These are phyloP conservation scores for Pyrgus malvae DNA, from an alignment of 2,888 invertebrate species.

Conservation along the genomic window DNA sequence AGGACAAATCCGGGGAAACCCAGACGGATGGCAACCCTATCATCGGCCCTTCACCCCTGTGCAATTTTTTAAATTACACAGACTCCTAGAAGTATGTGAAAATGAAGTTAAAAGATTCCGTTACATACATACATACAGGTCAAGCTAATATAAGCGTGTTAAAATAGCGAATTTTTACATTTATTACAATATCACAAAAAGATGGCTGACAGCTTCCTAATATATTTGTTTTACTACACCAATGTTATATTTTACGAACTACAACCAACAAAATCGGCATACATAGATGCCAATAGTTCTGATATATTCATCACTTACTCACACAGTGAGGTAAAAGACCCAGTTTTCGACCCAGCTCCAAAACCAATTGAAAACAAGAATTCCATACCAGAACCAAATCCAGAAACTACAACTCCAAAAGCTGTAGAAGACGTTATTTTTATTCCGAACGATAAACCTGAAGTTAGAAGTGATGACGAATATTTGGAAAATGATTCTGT, in stretches of 20 bases:
- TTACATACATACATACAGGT: too few relatives aligned
- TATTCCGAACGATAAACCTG: slow-evolving; percentile 49
- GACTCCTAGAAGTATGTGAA: too few relatives aligned
- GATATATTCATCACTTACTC: slow-evolving; percentile 48
- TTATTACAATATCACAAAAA: too few relatives aligned
- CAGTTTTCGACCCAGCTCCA: slow-evolving; percentile 8
- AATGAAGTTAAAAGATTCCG: too few relatives aligned
- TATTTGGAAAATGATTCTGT: slow-evolving; percentile 31
- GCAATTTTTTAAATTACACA: too few relatives aligned
- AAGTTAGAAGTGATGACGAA: slow-evolving; percentile 38
- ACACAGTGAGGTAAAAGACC: slow-evolving; percentile 39
- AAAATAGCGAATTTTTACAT: too few relatives aligned
- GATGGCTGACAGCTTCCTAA: too few relatives aligned
- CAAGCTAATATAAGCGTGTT: too few relatives aligned
- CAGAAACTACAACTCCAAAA: neutral
- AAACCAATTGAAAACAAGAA: slow-evolving; percentile 4
- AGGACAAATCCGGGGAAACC: too few relatives aligned
- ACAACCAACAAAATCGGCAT: neutral
- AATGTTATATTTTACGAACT: neutral
- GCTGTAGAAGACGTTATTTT: slow-evolving; percentile 43
- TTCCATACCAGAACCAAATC: neutral
- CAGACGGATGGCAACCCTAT: too few relatives aligned
- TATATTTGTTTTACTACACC: too few relatives aligned
- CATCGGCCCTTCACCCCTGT: too few relatives aligned
- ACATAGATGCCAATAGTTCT: slow-evolving; percentile 36